These are phyloP conservation scores for Tragopan temminckii DNA, from an alignment of 2,797 vertebrate species.

Conservation along the genomic window DNA sequence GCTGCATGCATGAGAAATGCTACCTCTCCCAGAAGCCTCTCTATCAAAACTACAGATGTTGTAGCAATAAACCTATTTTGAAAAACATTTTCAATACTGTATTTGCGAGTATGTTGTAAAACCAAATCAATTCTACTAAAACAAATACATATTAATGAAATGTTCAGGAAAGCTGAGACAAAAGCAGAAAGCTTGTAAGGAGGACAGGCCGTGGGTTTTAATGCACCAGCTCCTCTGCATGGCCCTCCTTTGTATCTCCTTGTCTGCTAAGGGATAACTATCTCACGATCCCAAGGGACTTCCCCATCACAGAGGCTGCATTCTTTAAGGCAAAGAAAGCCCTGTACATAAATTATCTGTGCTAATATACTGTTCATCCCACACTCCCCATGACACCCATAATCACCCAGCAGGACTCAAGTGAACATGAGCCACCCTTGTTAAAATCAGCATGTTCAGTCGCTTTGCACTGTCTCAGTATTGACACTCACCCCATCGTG, in stretches of 20 bases:
- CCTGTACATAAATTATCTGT: not conserved
- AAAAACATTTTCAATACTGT: not conserved
- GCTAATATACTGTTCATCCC: constrained; percentile 22
- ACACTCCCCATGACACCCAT: constrained; percentile 17
- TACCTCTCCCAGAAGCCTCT: not conserved
- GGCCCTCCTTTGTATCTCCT: not conserved
- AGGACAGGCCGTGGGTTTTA: not conserved
- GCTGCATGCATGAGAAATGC: not conserved
- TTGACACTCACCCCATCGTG: not conserved
- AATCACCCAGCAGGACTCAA: constrained; percentile 56
- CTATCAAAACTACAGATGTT: not conserved
- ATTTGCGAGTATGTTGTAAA: not conserved
- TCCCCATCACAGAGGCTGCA: not conserved
- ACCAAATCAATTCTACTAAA: not conserved
- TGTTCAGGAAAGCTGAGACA: not conserved
- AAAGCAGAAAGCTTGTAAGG: not conserved
- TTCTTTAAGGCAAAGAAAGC: constrained; percentile 7
- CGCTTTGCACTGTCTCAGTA: not conserved
- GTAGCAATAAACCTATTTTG: not conserved
- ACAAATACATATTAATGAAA: not conserved
- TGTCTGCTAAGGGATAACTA: not conserved
- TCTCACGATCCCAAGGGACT: not conserved
- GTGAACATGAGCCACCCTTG: not conserved
- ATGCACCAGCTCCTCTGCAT: not conserved
- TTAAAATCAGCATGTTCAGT: constrained; percentile 2